Conservation (phyloP, 2,797 vertebrate species). For the Salmo trutta region DNA sequence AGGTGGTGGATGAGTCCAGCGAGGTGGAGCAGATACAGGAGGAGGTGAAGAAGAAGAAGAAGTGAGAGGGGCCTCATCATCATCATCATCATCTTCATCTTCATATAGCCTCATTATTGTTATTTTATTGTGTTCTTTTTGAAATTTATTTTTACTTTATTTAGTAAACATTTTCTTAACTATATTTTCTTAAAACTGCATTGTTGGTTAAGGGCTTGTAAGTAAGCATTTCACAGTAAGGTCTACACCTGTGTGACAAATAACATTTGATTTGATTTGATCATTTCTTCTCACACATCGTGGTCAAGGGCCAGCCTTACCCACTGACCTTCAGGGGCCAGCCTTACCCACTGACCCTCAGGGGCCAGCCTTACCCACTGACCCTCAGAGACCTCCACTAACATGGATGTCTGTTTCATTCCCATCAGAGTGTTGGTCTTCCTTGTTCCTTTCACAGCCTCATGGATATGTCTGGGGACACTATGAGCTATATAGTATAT, state of each 20-base stretch:
- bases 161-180: too few species aligned
- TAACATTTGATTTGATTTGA: neutral
- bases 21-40: constrained; percentile 84
- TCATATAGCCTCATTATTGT: neutral
- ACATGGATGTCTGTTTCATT: constrained; percentile 1
- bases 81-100: neutral
- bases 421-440: neutral
- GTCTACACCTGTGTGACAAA: too few species aligned
- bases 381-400: neutral
- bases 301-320: neutral
- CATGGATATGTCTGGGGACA: neutral
- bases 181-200: too few species aligned
- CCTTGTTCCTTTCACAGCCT: neutral
- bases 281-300: neutral
- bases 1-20: constrained; percentile 83
- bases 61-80: constrained; percentile 46
- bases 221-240: too few species aligned
- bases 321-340: neutral
- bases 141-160: too few species aligned
- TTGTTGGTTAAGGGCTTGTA: too few species aligned
- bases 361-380: neutral
- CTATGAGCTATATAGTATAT: neutral
- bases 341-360: neutral
- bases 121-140: too few species aligned
- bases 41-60: constrained; percentile 73